Evolutionary conservation across 2,113 vertebrate genomes (phyloP).

Genomic region (Lucifuga dentata): DNA sequence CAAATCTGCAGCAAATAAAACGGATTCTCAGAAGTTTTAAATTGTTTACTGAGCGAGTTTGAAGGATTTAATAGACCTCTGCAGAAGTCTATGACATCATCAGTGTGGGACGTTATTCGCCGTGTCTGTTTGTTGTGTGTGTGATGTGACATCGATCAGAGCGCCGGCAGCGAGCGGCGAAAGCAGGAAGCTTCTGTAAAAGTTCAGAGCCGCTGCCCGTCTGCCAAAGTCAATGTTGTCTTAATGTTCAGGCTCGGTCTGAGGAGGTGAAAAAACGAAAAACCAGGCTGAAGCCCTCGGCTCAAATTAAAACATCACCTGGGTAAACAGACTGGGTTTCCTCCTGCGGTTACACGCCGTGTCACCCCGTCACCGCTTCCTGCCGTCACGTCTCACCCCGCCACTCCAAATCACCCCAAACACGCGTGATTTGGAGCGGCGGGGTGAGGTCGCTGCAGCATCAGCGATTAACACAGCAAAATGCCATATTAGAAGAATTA

Average conservation of each 20-base stretch:
- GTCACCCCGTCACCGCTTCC: slow-evolving; percentile 45
- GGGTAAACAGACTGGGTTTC: slow-evolving; percentile 70
- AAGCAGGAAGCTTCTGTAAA: slow-evolving; percentile 56
- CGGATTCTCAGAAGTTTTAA: too few relatives aligned
- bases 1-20: too few relatives aligned
- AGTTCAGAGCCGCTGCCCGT: slow-evolving; percentile 26
- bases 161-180: slow-evolving; percentile 17
- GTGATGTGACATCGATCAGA: slow-evolving; percentile 43
- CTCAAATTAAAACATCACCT: slow-evolving; percentile 65
- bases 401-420: slow-evolving; percentile 20
- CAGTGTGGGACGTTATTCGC: background rate
- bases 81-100: slow-evolving; percentile 47
- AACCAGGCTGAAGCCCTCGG: slow-evolving; percentile 21
- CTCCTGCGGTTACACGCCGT: slow-evolving; percentile 55
- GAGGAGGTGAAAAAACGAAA: slow-evolving; percentile 51
- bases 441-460: too few relatives aligned
- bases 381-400: slow-evolving; percentile 47
- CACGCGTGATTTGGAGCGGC: too few relatives aligned
- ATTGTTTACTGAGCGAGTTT: too few relatives aligned
- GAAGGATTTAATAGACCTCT: too few relatives aligned
- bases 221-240: slow-evolving; percentile 77
- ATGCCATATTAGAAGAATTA: too few relatives aligned
- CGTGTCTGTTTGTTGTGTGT: slow-evolving; percentile 33
- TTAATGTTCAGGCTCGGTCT: slow-evolving; percentile 52
- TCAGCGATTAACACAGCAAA: too few relatives aligned